Percentiles rank a stretch among this genome's conserved stretches.
These are phyloP conservation scores for Stylophora pistillata DNA, from an alignment of 64 coral and sea anemone genomes.

Conservation along the genomic window DNA sequence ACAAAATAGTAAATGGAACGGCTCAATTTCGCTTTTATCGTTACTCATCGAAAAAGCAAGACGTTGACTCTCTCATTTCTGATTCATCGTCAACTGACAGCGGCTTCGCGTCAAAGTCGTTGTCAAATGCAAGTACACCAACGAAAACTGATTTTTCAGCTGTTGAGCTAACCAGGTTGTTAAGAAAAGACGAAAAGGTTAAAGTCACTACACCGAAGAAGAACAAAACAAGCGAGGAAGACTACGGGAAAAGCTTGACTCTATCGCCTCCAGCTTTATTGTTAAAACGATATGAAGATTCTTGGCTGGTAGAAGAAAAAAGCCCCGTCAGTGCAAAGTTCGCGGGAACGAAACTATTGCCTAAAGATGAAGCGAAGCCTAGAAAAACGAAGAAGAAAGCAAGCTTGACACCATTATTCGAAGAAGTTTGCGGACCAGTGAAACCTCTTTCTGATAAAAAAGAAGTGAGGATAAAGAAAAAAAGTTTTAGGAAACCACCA, in stretches of 20 bases:
- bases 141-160: constrained; percentile 44
- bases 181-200: constrained; percentile 18
- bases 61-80: constrained; percentile 58
- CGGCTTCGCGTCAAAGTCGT: constrained; percentile 77
- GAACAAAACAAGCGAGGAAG: not conserved
- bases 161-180: constrained; percentile 21
- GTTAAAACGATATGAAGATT: constrained; percentile 76
- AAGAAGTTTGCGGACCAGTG: constrained; percentile 18
- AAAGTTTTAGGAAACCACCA: constrained; percentile 7
- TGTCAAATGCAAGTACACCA: constrained; percentile 41
- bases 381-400: not conserved
- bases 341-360: not conserved
- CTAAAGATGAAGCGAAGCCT: not conserved
- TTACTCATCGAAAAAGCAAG: constrained; percentile 1
- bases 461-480: constrained; percentile 14
- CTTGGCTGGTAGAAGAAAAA: constrained; percentile 90
- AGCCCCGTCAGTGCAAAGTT: constrained; percentile 26
- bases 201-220: constrained; percentile 47
- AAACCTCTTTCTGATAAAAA: not conserved
- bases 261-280: constrained; percentile 88
- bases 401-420: not conserved
- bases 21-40: not conserved
- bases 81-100: constrained; percentile 90
- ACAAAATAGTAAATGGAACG: not conserved
- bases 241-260: constrained; percentile 29